Conservation (phyloP, 2,797 vertebrate genomes). For the Ctenosaura bakeri region DNA sequence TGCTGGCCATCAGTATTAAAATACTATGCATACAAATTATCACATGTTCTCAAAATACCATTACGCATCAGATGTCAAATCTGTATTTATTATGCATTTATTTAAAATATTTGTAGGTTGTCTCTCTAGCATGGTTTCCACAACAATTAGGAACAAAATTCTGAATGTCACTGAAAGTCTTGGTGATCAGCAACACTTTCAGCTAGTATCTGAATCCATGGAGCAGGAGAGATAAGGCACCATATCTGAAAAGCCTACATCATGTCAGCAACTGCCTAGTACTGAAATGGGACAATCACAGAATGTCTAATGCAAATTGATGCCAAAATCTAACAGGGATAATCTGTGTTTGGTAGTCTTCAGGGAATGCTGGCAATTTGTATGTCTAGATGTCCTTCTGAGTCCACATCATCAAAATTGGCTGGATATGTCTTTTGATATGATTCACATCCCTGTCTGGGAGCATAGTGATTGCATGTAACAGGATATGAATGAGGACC, state of each 20-base stretch:
- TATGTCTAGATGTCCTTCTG: not conserved
- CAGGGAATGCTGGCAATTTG: too few relatives aligned
- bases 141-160: not conserved
- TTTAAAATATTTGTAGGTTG: not conserved
- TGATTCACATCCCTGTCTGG: not conserved
- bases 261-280: not conserved
- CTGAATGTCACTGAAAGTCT: not conserved
- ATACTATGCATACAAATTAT: too few relatives aligned
- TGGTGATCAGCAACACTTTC: not conserved
- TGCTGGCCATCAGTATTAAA: too few relatives aligned
- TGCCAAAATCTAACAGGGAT: too few relatives aligned
- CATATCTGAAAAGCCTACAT: not conserved
- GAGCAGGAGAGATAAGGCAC: not conserved
- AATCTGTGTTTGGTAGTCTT: too few relatives aligned
- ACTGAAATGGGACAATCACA: not conserved
- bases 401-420: not conserved
- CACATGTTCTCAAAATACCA: too few relatives aligned
- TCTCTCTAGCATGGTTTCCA: not conserved
- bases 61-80: too few relatives aligned
- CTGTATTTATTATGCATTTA: too few relatives aligned
- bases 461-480: not conserved
- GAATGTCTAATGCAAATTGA: too few relatives aligned
- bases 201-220: not conserved
- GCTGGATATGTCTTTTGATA: not conserved
- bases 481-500: not conserved